These are phyloP conservation scores for Galerucella calmariensis DNA, from an alignment of 2,888 invertebrate genomes.

Conservation along the genomic window DNA sequence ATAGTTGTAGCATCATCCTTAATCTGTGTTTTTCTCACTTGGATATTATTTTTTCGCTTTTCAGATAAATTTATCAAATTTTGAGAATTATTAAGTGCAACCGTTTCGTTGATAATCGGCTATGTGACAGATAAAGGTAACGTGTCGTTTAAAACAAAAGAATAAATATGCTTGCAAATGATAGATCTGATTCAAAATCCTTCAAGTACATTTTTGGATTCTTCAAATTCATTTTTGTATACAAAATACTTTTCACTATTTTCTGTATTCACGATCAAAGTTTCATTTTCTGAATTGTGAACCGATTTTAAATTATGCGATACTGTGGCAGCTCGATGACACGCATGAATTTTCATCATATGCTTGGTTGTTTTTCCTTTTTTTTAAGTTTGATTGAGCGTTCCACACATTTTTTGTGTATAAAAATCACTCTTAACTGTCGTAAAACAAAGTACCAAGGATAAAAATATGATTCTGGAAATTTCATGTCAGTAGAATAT, in stretches of 20 bases:
- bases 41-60: not conserved
- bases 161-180: too few species aligned
- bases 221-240: not conserved
- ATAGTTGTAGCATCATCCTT: not conserved
- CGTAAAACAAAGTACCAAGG: too few species aligned
- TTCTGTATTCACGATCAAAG: too few species aligned
- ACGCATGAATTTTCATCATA: constrained; percentile 1
- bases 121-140: too few species aligned
- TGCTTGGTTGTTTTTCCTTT: constrained; percentile 4
- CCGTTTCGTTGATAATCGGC: not conserved
- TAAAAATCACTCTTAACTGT: too few species aligned
- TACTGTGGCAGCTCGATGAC: constrained; percentile 2
- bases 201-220: not conserved
- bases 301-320: not conserved
- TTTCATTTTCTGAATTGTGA: too few species aligned
- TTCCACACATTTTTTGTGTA: not conserved
- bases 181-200: not conserved
- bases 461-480: too few species aligned
- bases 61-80: constrained; percentile 1
- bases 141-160: too few species aligned
- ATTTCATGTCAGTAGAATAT: too few species aligned
- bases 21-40: not conserved
- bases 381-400: not conserved
- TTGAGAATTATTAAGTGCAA: not conserved
- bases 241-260: not conserved